Percentiles rank a stretch among this genome's conserved stretches.
Evolutionary conservation across 2,888 invertebrate genomes (phyloP).

Genomic region (Cryptocheilus praepositus): DNA sequence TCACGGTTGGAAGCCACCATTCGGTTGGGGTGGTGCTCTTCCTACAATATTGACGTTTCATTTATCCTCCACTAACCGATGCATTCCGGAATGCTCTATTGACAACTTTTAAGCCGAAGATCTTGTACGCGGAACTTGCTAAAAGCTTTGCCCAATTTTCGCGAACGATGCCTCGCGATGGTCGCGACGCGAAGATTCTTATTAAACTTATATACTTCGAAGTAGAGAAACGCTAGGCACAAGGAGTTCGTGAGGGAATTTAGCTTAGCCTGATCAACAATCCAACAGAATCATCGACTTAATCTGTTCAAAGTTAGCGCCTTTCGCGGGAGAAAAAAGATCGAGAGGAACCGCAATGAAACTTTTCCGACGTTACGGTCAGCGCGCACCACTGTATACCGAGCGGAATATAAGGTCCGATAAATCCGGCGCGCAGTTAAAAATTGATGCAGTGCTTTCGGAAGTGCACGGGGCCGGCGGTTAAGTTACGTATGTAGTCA

Average conservation of each 20-base stretch:
- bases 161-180: too few species aligned
- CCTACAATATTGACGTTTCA: too few species aligned
- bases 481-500: slow-evolving; percentile 66
- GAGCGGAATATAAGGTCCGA: slow-evolving; percentile 59
- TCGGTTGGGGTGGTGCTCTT: slow-evolving; percentile 44
- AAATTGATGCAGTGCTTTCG: slow-evolving; percentile 67
- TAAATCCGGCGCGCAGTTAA: slow-evolving; percentile 62
- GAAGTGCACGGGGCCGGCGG: slow-evolving; percentile 62
- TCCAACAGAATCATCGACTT: neutral
- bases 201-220: neutral
- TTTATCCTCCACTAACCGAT: too few species aligned
- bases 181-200: neutral
- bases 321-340: slow-evolving; percentile 5
- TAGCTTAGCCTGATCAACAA: neutral
- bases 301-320: neutral
- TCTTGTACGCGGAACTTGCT: too few species aligned
- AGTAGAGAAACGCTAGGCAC: neutral
- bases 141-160: too few species aligned
- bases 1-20: slow-evolving; percentile 54
- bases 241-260: neutral
- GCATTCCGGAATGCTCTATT: too few species aligned
- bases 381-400: slow-evolving; percentile 22
- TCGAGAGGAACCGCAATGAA: slow-evolving; percentile 14
- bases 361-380: neutral
- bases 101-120: too few species aligned